phyloP scores from a whole-genome alignment of 1,140 invertebrate species.

The Drosophila seguyi region DNA sequence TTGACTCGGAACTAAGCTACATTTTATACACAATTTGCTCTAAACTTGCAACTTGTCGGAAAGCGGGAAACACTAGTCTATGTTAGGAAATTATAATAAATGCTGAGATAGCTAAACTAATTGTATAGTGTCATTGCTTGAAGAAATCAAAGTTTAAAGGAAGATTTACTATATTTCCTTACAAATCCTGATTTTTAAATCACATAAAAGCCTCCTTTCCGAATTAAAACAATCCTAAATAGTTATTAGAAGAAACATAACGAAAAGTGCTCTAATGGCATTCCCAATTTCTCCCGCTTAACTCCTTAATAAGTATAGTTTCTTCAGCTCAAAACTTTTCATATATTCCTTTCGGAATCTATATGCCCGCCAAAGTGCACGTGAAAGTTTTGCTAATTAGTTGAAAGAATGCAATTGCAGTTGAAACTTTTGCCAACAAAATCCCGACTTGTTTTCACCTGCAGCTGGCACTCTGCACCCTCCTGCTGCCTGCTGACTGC shows the following conservation, averaged over 20 bases:
- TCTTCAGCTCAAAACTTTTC: background rate
- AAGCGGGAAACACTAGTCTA: background rate
- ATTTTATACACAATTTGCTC: background rate
- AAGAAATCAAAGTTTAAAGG: background rate
- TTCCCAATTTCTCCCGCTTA: background rate
- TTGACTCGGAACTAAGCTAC: background rate
- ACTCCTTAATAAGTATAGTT: background rate
- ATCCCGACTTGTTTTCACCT: slow-evolving; percentile 7
- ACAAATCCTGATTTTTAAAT: background rate
- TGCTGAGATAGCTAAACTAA: background rate
- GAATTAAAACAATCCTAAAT: background rate
- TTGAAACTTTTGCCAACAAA: slow-evolving; percentile 26
- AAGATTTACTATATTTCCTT: background rate
- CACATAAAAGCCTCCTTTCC: background rate
- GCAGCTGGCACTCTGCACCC: slow-evolving; percentile 9
- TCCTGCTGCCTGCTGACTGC: background rate
- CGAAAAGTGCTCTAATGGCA: background rate
- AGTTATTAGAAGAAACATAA: background rate
- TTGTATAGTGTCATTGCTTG: background rate
- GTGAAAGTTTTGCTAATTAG: slow-evolving; percentile 41
- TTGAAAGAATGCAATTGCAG: slow-evolving; percentile 37
- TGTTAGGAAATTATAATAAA: background rate
- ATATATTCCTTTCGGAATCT: slow-evolving; percentile 3
- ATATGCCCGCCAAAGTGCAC: slow-evolving; percentile 1
- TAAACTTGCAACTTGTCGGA: background rate